phyloP scores from a whole-genome alignment of 1,140 invertebrate genomes.

The Stegodyphus dumicola region DNA sequence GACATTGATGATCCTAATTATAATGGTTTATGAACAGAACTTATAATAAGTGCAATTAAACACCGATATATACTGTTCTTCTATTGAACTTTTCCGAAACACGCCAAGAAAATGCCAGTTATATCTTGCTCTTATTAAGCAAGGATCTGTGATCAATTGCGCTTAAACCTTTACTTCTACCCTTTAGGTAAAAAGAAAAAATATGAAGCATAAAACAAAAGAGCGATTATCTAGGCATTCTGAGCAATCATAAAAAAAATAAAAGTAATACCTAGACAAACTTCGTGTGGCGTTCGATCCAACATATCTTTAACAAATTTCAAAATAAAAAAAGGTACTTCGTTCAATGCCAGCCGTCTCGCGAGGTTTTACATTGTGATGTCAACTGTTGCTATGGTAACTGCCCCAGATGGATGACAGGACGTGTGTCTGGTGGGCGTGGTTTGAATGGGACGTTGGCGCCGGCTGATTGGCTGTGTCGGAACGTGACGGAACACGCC shows the following conservation, averaged over 20 bases:
- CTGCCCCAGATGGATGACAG: slow-evolving; percentile 58
- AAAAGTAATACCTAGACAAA: background rate
- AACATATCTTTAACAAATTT: too few relatives aligned
- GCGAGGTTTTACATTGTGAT: slow-evolving; percentile 56
- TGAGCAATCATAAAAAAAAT: slow-evolving; percentile 5
- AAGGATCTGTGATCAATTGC: too few relatives aligned
- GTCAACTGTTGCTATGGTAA: slow-evolving; percentile 56
- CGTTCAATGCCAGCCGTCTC: slow-evolving; percentile 25
- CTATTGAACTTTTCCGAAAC: too few relatives aligned
- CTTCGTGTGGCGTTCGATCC: background rate
- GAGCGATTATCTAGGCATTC: slow-evolving; percentile 16
- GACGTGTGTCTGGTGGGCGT: slow-evolving; percentile 56
- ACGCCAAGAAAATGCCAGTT: too few relatives aligned
- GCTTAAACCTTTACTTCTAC: too few relatives aligned
- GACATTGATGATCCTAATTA: too few relatives aligned
- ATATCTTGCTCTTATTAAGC: too few relatives aligned
- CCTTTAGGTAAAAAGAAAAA: too few relatives aligned
- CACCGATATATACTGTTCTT: too few relatives aligned
- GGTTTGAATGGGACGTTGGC: slow-evolving; percentile 32
- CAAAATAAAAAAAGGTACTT: background rate
- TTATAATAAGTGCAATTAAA: too few relatives aligned
- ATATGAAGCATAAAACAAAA: slow-evolving; percentile 10
- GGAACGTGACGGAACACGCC: slow-evolving; percentile 55
- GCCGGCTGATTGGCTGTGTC: slow-evolving; percentile 57
- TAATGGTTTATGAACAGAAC: too few relatives aligned